A percentile compares a stretch with the other conserved stretches of the same genome.
Conservation (phyloP, 2,113 vertebrate species). For the Carassius gibelio region DNA sequence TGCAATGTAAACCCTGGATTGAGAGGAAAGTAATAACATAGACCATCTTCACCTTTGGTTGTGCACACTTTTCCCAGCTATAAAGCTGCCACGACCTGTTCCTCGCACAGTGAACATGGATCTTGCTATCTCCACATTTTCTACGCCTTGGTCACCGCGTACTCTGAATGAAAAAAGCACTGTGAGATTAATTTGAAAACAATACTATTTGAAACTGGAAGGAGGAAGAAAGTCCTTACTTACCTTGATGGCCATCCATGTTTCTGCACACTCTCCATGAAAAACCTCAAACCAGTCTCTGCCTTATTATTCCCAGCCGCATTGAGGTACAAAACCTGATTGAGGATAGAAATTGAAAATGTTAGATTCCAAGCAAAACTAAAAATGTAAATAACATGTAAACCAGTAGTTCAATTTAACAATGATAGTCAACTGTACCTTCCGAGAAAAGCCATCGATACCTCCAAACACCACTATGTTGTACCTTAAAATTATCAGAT, state of each 20-base stretch:
- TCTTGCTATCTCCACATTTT: too few relatives aligned
- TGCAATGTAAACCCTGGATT: not conserved
- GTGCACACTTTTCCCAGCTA: too few relatives aligned
- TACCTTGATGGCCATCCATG: not conserved
- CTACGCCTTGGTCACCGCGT: not conserved
- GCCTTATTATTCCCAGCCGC: slow-evolving; percentile 4
- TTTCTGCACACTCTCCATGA: not conserved
- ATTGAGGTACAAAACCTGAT: not conserved
- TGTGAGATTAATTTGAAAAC: not conserved
- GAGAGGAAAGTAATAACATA: not conserved
- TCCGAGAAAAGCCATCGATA: not conserved
- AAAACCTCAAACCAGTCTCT: slow-evolving; percentile 3
- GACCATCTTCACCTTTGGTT: not conserved
- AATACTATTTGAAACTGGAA: not conserved
- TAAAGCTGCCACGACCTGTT: too few relatives aligned
- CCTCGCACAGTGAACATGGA: too few relatives aligned
- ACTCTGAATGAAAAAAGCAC: not conserved
- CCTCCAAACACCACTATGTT: not conserved
- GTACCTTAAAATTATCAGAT: not conserved
- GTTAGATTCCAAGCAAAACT: not conserved
- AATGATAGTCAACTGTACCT: too few relatives aligned
- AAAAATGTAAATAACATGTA: too few relatives aligned
- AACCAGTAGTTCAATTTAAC: too few relatives aligned
- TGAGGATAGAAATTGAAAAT: not conserved
- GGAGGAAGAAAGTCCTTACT: not conserved